These are phyloP conservation scores for Cyanocitta stelleri DNA, from an alignment of 2,113 vertebrate species.

Conservation along the genomic window DNA sequence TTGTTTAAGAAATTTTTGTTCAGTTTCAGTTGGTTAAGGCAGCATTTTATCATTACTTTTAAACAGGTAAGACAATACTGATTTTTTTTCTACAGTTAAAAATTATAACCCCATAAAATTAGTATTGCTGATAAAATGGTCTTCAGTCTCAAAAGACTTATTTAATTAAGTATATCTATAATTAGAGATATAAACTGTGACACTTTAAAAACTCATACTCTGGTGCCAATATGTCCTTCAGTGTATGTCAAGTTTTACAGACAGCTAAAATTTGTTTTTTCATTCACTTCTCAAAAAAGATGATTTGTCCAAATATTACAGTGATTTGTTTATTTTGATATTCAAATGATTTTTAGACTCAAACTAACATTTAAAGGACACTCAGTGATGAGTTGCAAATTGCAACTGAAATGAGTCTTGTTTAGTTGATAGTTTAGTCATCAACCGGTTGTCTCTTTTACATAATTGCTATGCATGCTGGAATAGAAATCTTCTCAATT, in stretches of 20 bases:
- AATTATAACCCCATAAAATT: slow-evolving; percentile 11
- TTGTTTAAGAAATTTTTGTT: not conserved
- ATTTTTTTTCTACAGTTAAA: slow-evolving; percentile 17
- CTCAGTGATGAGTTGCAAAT: slow-evolving; percentile 19
- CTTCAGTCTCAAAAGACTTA: not conserved
- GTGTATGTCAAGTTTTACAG: not conserved
- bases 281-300: not conserved
- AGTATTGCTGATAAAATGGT: not conserved
- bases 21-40: not conserved
- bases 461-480: not conserved
- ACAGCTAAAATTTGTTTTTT: not conserved
- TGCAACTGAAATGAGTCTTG: not conserved
- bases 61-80: not conserved
- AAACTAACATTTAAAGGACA: slow-evolving; percentile 28
- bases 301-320: slow-evolving; percentile 17
- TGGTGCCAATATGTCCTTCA: not conserved
- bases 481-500: not conserved
- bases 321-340: slow-evolving; percentile 24
- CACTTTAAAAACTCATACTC: not conserved
- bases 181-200: not conserved
- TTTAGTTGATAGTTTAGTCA: not conserved
- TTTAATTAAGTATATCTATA: slow-evolving; percentile 14
- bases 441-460: slow-evolving; percentile 7
- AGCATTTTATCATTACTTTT: not conserved
- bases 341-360: not conserved